Evolutionary conservation across 1,140 invertebrate genomes (phyloP), one percentile per base, ranked within the genome.

Genomic region (Solen grandis): DNA sequence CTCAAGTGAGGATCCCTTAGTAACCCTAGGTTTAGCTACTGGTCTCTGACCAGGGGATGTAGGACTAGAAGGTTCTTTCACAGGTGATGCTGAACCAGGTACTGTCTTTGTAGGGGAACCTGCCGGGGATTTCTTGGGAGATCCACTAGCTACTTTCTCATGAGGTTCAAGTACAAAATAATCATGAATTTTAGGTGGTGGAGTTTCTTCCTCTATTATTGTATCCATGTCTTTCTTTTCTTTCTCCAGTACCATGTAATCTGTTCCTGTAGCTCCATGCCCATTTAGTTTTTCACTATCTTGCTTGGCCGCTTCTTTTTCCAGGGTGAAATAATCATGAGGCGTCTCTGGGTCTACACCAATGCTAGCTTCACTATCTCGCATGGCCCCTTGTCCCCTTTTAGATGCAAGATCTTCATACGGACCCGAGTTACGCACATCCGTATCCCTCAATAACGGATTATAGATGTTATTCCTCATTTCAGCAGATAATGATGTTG

Each of bases 111-210:
- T 46, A 19, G 41, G 41, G 41, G 19, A 10, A 19, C 8, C 41
- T 46, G 19, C 8, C 41, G 19, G 41, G 19, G 8, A 10, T 46
- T 10, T 19, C 41, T 46, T 46, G 8, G 19, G 41, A 46, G 41
- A 46, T 8, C 41, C 8, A 14, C 46, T 36, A 10, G 13, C 38
- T 22, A 41, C 70, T 38, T 31, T 77, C 33, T 77, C 13, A 68
- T 77, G 75, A 55, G 75, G 75, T 27, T 77, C 75, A 8, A 77
- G 54, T 22, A 77, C 50, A 77, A 77, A 77, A 54, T 77, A 77
- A n/a, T 77, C 75, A 77, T 77, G 75, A 31, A 36, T 57, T 65
- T 68, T 59, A 5, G 54, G 46, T 27, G 63, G 50, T 41, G 36
- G 62, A 35, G 31, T 8, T 27, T 10, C 1, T 35, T 77, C 75